Evolutionary conservation across 64 coral and sea anemone genomes (phyloP), one percentile per base, ranked within the genome.

Genomic region (Porites lutea): DNA sequence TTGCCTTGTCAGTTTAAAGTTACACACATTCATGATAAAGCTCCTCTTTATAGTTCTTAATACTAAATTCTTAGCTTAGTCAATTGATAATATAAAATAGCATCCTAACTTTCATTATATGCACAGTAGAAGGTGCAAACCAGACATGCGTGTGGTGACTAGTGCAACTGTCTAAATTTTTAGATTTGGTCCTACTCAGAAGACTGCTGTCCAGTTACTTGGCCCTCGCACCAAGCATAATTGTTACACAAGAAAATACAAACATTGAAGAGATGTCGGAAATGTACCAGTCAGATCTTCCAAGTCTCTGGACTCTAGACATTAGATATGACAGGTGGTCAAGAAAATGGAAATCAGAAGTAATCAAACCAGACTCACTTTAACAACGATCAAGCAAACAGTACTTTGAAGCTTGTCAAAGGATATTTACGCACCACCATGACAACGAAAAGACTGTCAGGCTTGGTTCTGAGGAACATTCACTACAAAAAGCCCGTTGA

Each of bases 131-230:
- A 21, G 22, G 78, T 80, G 54, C 78, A 80, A 80, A 80, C n/a
- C 78, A 80, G 78, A 80, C 50, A 55, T 80, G 76, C 20, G 52
- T 59, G 57, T 79, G 76, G 43, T 79, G 51, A 79, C 76, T 79
- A 58, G 19, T 79, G 76, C 50, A 2, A 79, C 78, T 60, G 78
- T 27, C 22, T 80, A 80, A 60, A 43, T 80, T 80, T 62, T 60
- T 80, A 60, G 78, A 80, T 80, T 60, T 80, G 57, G 78, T 80
- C 52, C 52, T 80, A 80, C 78, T 80, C 78, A 80, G 11, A 80
- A 80, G 78, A 80, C 78, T 80, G 78, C 78, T 80, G 57, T 80
- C 12, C 78, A 80, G 78, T 80, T 80, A 80, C 78, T 80, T 61
- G 78, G 78, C 53, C 52, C 49, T 79, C 7, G 77, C 57, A 55